Evolutionary conservation across 1,140 invertebrate species (phyloP), one percentile per base, ranked within the genome.

Genomic region (Drosophila arawakana): DNA sequence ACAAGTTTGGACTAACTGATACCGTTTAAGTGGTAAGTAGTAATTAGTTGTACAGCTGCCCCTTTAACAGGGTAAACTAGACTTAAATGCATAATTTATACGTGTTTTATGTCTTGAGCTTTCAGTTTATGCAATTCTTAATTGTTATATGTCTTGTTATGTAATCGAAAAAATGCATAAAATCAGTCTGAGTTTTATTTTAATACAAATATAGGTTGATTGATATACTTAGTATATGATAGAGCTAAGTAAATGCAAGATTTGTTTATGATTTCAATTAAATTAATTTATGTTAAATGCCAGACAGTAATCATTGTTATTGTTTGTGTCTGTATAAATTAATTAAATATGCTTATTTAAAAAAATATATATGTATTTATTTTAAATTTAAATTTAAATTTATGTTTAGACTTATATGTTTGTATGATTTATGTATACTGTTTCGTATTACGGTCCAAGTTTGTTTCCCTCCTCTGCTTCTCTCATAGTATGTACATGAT

Each of bases 161-260:
- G 50, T 54, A 70, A 15, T 35, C 59, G 54, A 57, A 62, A 43
- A 79, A 83, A 86, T 88, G 83, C 83, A 71, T 86, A 79, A 86
- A 86, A 86, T 86, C 83, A 89, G 84, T 88, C 84, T 84, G 84
- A 90, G 76, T 79, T 72, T 80, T 84, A 70, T 84, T 81, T 21
- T 72, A 39, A 65, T 65, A 55, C 77, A 75, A 67, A 61, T 80
- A 71, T 59, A 73, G 47, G 34, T 54, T 70, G 47, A 54, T 68
- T 41, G 70, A 55, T 63, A 46, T 58, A 61, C 25, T 60, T 77
- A 76, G 49, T 54, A 60, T 47, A 55, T 54, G 39, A 34, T 52
- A 74, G 43, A 50, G 61, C 72, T 66, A 74, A 66, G 67, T 67
- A 73, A 50, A 75, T 74, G 66, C 66, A 70, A 15, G 41, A 61